Base-by-base conservation (phyloP, 2,113 vertebrate species). In the Brachyistius frenatus region DNA sequence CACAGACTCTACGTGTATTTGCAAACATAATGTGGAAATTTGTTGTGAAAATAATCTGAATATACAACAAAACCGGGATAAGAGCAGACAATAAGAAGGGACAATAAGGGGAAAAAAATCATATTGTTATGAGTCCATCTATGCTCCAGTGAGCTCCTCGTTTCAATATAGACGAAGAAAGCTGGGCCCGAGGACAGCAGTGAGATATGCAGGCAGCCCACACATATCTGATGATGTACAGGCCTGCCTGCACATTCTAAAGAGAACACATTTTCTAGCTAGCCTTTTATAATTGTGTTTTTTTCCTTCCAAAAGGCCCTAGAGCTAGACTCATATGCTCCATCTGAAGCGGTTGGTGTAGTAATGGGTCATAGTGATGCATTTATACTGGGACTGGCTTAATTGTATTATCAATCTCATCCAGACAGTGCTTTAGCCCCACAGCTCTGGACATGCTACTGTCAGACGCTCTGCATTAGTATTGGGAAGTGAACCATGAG, bases 331-430 rank as follows among this genome's bases (percentile, higher is more conserved):
- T 77, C 68, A 89, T 89, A 85, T 86, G 88, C 91, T 93, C 89
- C 88, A 93, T 94, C 92, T 90, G 90, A 92, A 93, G 91, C 82
- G 83, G 73, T 78, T 88, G 88, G 80, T 86, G 86, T 89, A 67
- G 90, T 93, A 93, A 93, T 92, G 92, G 94, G 91, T 95, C 92
- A 94, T 91, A 88, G 91, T 87, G 89, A 93, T 91, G 91, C 91
- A 93, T 93, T 93, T 85, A 91, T 89, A 92, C 87, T 90, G 72
- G 86, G 86, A 93, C 89, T 85, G 80, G 86, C 89, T 93, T 93
- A 94, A 94, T 94, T 94, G 91, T 93, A 90, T 92, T 93, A 94
- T 94, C 93, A 92, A 93, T 95, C 93, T 93, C 91, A 91, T 91
- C 91, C 89, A 92, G 93, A 91, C 92, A 94, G 87, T 85, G 85